Evolutionary conservation across 2,113 vertebrate genomes (phyloP), one percentile per base, ranked within the genome.

Genomic region (Ceratotherium simum): DNA sequence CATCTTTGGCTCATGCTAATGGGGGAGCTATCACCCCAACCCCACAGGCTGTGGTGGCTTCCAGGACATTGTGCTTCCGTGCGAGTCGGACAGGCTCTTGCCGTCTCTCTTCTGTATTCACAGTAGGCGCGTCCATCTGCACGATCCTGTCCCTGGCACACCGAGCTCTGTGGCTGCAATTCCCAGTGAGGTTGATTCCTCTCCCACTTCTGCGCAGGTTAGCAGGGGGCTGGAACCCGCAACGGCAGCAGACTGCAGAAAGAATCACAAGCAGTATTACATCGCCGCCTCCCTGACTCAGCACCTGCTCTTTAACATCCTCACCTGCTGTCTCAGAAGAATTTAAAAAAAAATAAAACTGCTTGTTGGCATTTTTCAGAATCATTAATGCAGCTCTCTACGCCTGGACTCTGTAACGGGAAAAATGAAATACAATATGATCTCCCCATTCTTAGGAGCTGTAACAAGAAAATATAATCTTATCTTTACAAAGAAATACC

Each of bases 401-500:
- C 83, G 79, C 25, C 62, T 17, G 5, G 73, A 64, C 58, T 39
- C 27, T 46, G 29, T 39, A 13, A 36, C 9, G 0, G 29, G n/a
- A 36, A 48, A 96, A 64, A 83, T 39, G 42, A 83, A 96, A 76
- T 36, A 25, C 54, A 70, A 27, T 65, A 36, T 14, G 23, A 51
- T 64, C 42, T 14, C 75, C 72, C 56, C 16, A 6, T 48, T 75
- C 73, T 67, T 11, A 91, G 75, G 64, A 78, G n/a, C 62, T 36
- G 36, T 16, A 69, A 89, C 69, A 90, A 54, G 83, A 95, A 87
- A 94, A 94, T 90, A 86, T 87, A 87, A 95, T 94, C 92, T 92
- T 76, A 72, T 69, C 73, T 90, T 79, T 56, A 64, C 65, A 65
- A 56, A 86, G 82, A 51, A 54, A 23, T 4, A 46, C 23, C 29